phyloP scores from a whole-genome alignment of 2,888 invertebrate genomes.

The Geotrupes spiniger region DNA sequence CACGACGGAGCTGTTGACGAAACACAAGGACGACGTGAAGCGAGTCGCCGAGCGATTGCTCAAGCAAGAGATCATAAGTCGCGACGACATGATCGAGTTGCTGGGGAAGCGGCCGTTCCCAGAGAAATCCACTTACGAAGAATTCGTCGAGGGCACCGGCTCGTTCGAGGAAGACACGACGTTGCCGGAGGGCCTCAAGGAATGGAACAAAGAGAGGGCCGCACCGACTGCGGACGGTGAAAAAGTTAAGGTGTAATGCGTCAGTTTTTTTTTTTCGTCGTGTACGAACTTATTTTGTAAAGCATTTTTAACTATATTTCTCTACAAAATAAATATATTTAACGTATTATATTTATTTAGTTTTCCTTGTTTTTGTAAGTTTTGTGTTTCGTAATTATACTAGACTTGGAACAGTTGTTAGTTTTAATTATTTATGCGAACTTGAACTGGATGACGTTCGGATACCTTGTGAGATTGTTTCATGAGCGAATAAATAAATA shows the following conservation, averaged over 20 bases:
- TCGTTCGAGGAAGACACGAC: conserved; percentile 95
- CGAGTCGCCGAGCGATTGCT: conserved; percentile 86
- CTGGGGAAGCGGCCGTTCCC: conserved; percentile 93
- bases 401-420: neutral
- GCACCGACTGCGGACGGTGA: conserved; percentile 13
- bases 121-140: conserved; percentile 98
- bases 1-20: conserved; percentile 72
- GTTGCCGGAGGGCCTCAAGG: conserved; percentile 90
- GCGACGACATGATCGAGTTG: conserved; percentile 97
- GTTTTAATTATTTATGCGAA: neutral
- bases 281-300: conserved; percentile 14
- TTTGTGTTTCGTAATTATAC: neutral
- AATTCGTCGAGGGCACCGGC: conserved; percentile 98
- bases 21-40: conserved; percentile 82
- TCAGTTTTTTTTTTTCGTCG: too few species aligned
- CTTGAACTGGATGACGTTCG: neutral
- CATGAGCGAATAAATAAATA: too few species aligned
- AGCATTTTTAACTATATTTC: conserved; percentile 20
- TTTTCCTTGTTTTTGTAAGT: conserved; percentile 14
- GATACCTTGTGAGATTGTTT: too few species aligned
- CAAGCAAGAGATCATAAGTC: conserved; percentile 90
- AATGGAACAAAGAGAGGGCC: conserved; percentile 83
- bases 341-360: conserved; percentile 17
- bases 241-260: conserved; percentile 10
- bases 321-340: conserved; percentile 21